Base-by-base conservation (phyloP, 2,797 vertebrate genomes). In the Catostomus latipinnis region DNA sequence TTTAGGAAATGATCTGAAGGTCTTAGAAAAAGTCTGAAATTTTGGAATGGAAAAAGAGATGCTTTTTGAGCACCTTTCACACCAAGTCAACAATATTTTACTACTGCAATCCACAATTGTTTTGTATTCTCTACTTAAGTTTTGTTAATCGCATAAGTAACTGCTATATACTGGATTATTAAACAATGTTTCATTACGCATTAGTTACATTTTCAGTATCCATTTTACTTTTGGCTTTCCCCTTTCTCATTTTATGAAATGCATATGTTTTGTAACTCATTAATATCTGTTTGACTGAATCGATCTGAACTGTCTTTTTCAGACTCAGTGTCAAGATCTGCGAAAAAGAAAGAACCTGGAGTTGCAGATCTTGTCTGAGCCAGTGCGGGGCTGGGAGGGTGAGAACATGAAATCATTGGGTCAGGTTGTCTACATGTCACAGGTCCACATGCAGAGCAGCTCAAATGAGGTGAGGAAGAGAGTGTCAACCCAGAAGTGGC, bases 291-390 rank as follows among this genome's bases (percentile, higher is more conserved):
- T 62, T 65, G 13, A 4, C 48, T 53, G 8, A 16, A 6, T 18
- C 7, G 3, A 10, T 46, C 10, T 60, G 18, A 54, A 18, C 62
- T 13, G 45, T 61, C 13, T 9, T 83, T 85, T 88, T 66, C 82
- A 99, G 98, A 90, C 88, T 0, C 97, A 98, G 13, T 98, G 97
- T 86, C 97, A 99, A 89, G 98, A 99, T 61, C 89, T 98, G 87
- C 94, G 98, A 53, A 99, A 96, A 87, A 94, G 97, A 56, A 99
- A 98, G 80, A 96, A 97, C 75, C 92, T 99, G 43, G 98, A 99
- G 84, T 90, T 99, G 74, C 98, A 99, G 92, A 98, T 99, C 85
- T 92, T 99, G 85, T 98, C 96, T 0, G 98, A 99, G 83, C 94
- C 96, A 2, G 96, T 99, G 82, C 94, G 97, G 11, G 93, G 93